Evolutionary conservation across 2,113 vertebrate species (phyloP).

Genomic region (Chaetodon auriga): DNA sequence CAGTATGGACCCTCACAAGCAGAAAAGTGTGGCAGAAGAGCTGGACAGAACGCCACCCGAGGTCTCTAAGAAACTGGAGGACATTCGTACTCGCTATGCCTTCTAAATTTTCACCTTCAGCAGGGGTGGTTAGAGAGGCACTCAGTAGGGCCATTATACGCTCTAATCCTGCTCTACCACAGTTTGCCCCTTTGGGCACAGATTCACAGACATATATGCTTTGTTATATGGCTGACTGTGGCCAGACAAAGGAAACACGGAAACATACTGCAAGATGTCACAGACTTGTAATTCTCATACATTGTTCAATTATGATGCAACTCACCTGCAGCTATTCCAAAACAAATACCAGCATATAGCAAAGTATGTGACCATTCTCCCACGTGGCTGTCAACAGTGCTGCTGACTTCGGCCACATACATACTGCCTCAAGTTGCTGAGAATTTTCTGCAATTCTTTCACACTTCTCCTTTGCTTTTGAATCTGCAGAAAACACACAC

Average conservation of each 20-base stretch:
- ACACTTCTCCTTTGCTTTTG: not conserved
- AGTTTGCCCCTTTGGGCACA: not conserved
- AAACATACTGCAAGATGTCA: not conserved
- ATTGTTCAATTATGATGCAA: not conserved
- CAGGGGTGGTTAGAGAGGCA: not conserved
- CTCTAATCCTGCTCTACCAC: not conserved
- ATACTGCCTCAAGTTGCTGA: not conserved
- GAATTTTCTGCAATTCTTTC: constrained; percentile 5
- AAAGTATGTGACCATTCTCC: not conserved
- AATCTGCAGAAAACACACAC: constrained; percentile 15
- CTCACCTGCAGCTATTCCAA: too few species aligned
- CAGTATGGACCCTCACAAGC: constrained; percentile 99
- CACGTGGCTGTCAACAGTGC: not conserved
- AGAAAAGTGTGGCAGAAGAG: constrained; percentile 97
- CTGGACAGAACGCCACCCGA: constrained; percentile 96
- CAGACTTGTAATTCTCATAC: not conserved
- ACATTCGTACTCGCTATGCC: constrained; percentile 97
- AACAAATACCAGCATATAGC: not conserved
- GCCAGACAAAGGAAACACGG: not conserved
- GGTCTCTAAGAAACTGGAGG: constrained; percentile 98
- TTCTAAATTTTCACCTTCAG: constrained; percentile 85
- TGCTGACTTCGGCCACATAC: too few species aligned
- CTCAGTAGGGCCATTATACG: not conserved
- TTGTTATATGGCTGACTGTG: not conserved
- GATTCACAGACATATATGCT: not conserved